phyloP scores from a whole-genome alignment of 2,797 vertebrate species.

The Cyprinella venusta region DNA sequence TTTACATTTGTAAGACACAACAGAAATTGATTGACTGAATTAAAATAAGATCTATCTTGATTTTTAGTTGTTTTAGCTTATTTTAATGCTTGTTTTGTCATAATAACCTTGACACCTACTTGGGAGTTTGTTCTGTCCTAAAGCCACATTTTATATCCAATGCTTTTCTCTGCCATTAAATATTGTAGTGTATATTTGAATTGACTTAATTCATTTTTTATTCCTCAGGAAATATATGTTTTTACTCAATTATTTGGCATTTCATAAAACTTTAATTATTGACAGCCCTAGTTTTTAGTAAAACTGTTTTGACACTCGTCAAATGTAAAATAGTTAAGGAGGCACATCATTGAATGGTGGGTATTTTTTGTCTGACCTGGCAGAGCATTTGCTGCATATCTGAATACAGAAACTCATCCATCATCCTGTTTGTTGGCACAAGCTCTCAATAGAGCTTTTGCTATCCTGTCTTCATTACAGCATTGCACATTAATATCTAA shows the following conservation, averaged over 20 bases:
- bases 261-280: neutral
- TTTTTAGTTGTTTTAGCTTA: neutral
- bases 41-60: neutral
- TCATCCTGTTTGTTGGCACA: constrained; percentile 7
- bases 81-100: neutral
- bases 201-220: neutral
- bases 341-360: neutral
- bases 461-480: constrained; percentile 32
- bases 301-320: neutral
- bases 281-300: neutral
- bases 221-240: neutral
- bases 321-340: neutral
- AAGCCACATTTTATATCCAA: neutral
- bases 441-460: neutral
- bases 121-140: neutral
- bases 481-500: constrained; percentile 36
- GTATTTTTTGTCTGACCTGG: neutral
- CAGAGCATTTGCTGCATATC: constrained; percentile 8
- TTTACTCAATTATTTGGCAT: neutral
- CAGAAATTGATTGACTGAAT: neutral
- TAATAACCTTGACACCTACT: neutral
- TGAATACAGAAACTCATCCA: constrained; percentile 17
- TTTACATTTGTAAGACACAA: too few relatives aligned
- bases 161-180: neutral
- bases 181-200: neutral